phyloP scores from a whole-genome alignment of 2,113 vertebrate genomes.

The Crypturellus undulatus region DNA sequence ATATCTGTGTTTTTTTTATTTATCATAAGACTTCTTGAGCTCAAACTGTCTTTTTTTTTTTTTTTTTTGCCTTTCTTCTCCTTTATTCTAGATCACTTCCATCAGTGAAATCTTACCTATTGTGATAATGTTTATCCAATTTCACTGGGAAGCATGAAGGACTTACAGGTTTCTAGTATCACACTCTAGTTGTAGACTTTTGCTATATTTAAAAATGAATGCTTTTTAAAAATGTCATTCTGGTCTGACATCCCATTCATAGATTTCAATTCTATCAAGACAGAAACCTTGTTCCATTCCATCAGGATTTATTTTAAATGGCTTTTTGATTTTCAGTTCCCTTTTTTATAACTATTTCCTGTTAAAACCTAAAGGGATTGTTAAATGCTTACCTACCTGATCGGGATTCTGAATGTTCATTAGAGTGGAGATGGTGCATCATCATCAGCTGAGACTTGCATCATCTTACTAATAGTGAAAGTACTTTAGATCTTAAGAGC shows the following conservation, averaged over 20 bases:
- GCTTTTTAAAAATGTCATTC: not conserved
- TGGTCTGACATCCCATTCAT: not conserved
- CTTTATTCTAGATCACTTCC: not conserved
- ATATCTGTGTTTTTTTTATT: not conserved
- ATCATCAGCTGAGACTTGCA: too few relatives aligned
- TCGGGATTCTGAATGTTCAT: not conserved
- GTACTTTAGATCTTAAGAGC: not conserved
- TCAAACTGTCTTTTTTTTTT: not conserved
- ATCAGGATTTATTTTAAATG: not conserved
- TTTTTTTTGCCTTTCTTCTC: not conserved
- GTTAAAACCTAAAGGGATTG: not conserved
- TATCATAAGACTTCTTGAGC: not conserved
- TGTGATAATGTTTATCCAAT: not conserved
- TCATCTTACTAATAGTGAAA: not conserved
- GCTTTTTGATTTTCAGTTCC: not conserved
- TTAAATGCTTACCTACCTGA: accelerated
- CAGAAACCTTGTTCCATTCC: not conserved
- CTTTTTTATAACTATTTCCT: not conserved
- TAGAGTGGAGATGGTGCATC: not conserved
- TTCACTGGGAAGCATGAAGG: not conserved
- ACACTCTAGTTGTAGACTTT: not conserved
- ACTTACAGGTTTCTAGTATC: not conserved
- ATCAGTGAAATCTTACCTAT: not conserved
- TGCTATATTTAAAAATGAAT: not conserved
- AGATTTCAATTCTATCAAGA: not conserved